Evolutionary conservation across 2,113 vertebrate genomes (phyloP), one percentile per base, ranked within the genome.

Genomic region (Alosa alosa): DNA sequence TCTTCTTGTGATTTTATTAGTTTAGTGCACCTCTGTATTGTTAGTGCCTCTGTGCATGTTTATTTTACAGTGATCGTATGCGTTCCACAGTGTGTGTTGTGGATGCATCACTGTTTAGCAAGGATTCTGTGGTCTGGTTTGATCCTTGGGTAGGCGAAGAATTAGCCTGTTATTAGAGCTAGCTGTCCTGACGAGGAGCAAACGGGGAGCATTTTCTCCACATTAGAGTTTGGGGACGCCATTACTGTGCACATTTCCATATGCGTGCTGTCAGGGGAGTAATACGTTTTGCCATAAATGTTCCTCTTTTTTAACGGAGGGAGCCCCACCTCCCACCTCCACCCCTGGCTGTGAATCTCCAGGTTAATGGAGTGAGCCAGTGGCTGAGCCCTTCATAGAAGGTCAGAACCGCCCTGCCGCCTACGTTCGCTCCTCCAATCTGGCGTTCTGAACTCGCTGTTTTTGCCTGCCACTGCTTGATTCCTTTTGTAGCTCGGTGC

Each of bases 381-480:
- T 87, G 88, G 89, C 90, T 88, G 87, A 92, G 92, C 90, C 88
- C 89, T 92, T 92, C 86, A 36, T 89, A 88, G 91, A 93, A 93
- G 93, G 92, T 94, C 92, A 93, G 82, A 83, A 87, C 85, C 86
- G 72, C 87, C n/a, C n/a, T 75, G 68, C 68, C 4, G 8, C 68
- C 68, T 10, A 39, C 25, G 31, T 78, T 15, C 72, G 17, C 72
- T 78, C 72, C 39, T 36, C 72, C 25, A 41, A 10, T 13, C 31
- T 36, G 72, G 11, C 72, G 20, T 78, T 78, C 31, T 78, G 39
- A 36, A 39, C 25, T 41, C 31, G 3, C 36, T 39, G 39, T 78
- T 41, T 78, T 39, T 39, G 11, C 25, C 13, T 78, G 72, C 60
- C 20, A 64, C 22, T n/a, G 55, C 55, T 7, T 72, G 64, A 25